Evolutionary conservation across 2,113 vertebrate species (phyloP).

Genomic region (Notothenia coriiceps): DNA sequence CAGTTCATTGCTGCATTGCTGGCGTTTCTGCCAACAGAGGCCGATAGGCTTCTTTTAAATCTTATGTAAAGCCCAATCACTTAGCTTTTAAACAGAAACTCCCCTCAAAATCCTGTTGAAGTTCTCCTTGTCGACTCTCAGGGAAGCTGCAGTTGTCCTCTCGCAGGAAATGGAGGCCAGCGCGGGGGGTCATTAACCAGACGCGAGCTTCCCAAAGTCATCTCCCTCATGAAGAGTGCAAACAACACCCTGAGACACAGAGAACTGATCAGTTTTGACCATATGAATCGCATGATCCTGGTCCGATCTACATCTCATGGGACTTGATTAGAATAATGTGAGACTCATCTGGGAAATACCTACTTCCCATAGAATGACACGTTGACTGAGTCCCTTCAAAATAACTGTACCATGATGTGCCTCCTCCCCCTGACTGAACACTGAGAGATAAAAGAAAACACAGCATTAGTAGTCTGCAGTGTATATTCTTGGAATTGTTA

Average conservation of each 20-base stretch:
- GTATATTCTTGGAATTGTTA: slow-evolving; percentile 6
- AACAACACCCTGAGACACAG: slow-evolving; percentile 90
- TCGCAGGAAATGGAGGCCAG: slow-evolving; percentile 95
- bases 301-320: slow-evolving; percentile 1
- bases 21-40: slow-evolving; percentile 71
- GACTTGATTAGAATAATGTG: background rate
- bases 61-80: background rate
- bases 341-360: slow-evolving; percentile 23
- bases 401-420: slow-evolving; percentile 99
- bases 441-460: slow-evolving; percentile 80
- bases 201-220: slow-evolving; percentile 98
- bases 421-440: slow-evolving; percentile 99
- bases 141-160: slow-evolving; percentile 98
- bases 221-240: slow-evolving; percentile 97
- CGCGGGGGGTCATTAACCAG: slow-evolving; percentile 98
- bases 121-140: slow-evolving; percentile 98
- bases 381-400: slow-evolving; percentile 97
- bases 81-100: slow-evolving; percentile 63
- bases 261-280: background rate
- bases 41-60: slow-evolving; percentile 37
- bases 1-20: slow-evolving; percentile 48
- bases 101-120: slow-evolving; percentile 97
- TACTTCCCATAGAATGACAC: slow-evolving; percentile 99
- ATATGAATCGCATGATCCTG: background rate
- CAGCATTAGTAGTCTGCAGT: slow-evolving; percentile 4